Percentiles rank a stretch among this genome's conserved stretches.
Evolutionary conservation across 2,797 vertebrate species (phyloP).

Genomic region (Xenops minutus): DNA sequence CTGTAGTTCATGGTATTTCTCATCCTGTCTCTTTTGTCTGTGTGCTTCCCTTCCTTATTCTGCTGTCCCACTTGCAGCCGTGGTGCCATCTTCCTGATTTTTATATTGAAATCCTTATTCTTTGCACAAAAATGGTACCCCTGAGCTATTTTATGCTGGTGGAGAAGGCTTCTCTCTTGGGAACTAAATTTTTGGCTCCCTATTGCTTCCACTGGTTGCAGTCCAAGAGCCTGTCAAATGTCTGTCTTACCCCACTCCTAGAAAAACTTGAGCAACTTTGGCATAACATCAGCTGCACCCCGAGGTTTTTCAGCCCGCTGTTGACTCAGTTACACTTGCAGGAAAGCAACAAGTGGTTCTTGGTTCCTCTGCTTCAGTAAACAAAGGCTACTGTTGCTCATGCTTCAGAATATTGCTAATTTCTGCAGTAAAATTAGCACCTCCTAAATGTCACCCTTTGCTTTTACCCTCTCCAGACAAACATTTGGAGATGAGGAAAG

Average conservation of each 20-base stretch:
- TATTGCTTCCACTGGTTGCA: neutral
- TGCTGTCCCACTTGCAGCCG: fast-evolving
- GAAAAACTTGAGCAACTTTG: neutral
- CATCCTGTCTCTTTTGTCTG: neutral
- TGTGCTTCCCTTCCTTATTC: neutral
- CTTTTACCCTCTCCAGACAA: neutral
- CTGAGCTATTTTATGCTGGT: neutral
- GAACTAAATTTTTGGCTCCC: neutral
- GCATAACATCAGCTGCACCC: neutral
- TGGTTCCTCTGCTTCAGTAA: neutral
- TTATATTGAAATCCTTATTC: neutral
- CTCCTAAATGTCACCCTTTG: neutral
- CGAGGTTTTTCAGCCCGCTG: neutral
- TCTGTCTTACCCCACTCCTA: neutral
- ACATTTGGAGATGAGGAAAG: neutral
- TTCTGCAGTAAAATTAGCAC: neutral
- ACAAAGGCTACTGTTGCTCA: neutral
- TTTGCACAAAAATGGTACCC: neutral
- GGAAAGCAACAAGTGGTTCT: neutral
- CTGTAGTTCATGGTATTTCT: neutral
- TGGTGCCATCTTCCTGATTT: neutral
- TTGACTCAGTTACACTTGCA: neutral
- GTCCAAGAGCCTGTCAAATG: neutral
- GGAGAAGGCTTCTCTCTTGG: neutral
- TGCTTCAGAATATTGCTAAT: neutral